phyloP scores from a whole-genome alignment of 2,113 vertebrate genomes.

The Craseonycteris thonglongyai region DNA sequence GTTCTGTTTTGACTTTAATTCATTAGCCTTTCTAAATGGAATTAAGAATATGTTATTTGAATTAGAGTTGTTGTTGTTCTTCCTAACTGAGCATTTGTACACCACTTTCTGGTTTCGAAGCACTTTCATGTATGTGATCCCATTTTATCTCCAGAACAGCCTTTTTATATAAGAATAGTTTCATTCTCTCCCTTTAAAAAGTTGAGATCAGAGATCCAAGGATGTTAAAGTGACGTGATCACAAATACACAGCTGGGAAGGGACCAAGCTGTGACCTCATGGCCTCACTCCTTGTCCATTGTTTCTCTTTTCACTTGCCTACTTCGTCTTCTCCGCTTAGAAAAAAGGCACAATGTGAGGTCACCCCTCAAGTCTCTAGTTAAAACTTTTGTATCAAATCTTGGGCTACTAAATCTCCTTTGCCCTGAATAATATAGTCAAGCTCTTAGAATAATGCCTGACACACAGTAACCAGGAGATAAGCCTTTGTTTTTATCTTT shows the following conservation, averaged over 20 bases:
- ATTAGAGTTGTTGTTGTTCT: conserved; percentile 11
- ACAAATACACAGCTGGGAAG: background rate
- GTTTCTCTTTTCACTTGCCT: background rate
- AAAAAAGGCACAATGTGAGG: background rate
- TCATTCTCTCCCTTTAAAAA: background rate
- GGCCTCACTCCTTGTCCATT: background rate
- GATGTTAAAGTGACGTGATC: background rate
- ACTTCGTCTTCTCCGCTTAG: background rate
- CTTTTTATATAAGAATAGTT: background rate
- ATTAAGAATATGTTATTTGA: background rate
- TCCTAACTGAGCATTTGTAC: background rate
- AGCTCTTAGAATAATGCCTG: background rate
- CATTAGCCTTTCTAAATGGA: conserved; percentile 5
- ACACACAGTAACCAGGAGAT: background rate
- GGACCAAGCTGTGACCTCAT: background rate
- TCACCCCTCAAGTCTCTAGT: background rate
- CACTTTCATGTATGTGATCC: background rate
- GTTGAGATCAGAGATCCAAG: background rate
- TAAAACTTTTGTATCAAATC: background rate
- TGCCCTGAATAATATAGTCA: background rate
- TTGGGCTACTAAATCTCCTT: no score
- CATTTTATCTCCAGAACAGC: background rate
- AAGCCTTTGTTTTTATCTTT: background rate
- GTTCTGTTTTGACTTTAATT: background rate
- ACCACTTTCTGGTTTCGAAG: background rate